Evolutionary conservation across 37 sponge, comb jelly and placozoan species (phyloP).

Genomic region (Spongia lamella): DNA sequence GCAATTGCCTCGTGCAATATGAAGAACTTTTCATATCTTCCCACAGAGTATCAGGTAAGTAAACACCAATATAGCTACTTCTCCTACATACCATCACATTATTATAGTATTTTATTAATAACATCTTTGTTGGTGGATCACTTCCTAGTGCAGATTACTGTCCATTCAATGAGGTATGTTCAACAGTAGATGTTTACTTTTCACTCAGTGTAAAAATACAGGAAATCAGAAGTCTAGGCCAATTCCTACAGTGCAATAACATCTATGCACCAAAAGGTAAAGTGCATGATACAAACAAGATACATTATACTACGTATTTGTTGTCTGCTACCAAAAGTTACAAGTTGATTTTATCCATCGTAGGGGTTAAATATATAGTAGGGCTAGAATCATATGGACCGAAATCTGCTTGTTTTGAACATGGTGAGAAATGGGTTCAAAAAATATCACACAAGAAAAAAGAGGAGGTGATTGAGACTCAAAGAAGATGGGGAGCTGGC

Average conservation of each 20-base stretch:
- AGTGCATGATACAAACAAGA: too few species aligned
- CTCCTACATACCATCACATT: not conserved
- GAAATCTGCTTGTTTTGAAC: constrained; percentile 10
- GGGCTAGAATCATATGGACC: constrained; percentile 26
- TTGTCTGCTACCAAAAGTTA: too few species aligned
- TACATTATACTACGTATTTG: too few species aligned
- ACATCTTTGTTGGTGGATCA: constrained; percentile 14
- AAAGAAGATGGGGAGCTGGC: constrained; percentile 41
- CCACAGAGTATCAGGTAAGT: constrained; percentile 27
- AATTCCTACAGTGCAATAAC: too few species aligned
- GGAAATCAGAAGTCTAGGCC: too few species aligned
- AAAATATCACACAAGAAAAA: not conserved
- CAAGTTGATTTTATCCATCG: too few species aligned
- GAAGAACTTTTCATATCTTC: constrained; percentile 39
- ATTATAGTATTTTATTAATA: not conserved
- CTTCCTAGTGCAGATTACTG: constrained; percentile 41
- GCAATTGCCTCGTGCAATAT: constrained; percentile 25
- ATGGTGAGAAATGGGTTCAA: constrained; percentile 1
- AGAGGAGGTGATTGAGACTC: not conserved
- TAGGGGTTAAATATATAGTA: not conserved
- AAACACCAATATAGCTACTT: not conserved
- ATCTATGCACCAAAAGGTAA: too few species aligned
- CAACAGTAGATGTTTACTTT: too few species aligned
- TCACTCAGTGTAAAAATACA: too few species aligned
- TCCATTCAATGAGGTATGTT: constrained; percentile 35